A percentile compares a stretch with the other conserved stretches of the same genome.
Conservation (phyloP, 2,797 vertebrate species). For the Rhynchonycteris naso region DNA sequence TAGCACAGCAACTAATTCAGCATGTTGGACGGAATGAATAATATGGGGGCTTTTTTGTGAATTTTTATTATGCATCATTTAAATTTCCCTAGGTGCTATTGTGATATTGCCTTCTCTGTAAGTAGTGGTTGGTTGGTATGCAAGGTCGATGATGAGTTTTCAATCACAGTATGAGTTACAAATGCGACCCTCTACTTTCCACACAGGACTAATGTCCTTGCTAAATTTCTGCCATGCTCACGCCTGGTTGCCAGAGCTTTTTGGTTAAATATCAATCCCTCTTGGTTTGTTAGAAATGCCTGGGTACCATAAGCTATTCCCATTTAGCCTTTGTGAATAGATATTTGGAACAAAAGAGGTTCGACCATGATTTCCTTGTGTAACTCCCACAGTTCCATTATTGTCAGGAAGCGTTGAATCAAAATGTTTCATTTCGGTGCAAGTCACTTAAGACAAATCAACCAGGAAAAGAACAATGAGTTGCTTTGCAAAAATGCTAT, state of each 20-base stretch:
- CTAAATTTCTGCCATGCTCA: conserved; percentile 41
- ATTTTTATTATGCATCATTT: conserved; percentile 61
- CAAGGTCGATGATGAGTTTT: conserved; percentile 62
- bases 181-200: conserved; percentile 31
- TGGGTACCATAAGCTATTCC: conserved; percentile 1
- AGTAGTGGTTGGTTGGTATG: conserved; percentile 43
- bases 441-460: conserved; percentile 67
- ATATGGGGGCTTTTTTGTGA: conserved; percentile 29
- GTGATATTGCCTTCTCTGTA: conserved; percentile 41
- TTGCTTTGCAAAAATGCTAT: conserved; percentile 49
- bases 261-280: conserved; percentile 21
- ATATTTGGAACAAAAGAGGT: conserved; percentile 35
- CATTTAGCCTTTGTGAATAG: conserved; percentile 34
- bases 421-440: conserved; percentile 53
- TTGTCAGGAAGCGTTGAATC: conserved; percentile 44
- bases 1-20: neutral
- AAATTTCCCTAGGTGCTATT: conserved; percentile 49
- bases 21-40: neutral
- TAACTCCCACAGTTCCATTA: conserved; percentile 49
- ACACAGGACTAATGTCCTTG: conserved; percentile 20
- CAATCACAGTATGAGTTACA: conserved; percentile 51
- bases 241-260: conserved; percentile 30
- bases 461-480: conserved; percentile 37
- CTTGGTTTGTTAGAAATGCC: conserved; percentile 33
- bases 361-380: neutral